A percentile compares a stretch with the other conserved stretches of the same genome.
phyloP scores from a whole-genome alignment of 2,113 vertebrate genomes.

The Podarcis muralis region DNA sequence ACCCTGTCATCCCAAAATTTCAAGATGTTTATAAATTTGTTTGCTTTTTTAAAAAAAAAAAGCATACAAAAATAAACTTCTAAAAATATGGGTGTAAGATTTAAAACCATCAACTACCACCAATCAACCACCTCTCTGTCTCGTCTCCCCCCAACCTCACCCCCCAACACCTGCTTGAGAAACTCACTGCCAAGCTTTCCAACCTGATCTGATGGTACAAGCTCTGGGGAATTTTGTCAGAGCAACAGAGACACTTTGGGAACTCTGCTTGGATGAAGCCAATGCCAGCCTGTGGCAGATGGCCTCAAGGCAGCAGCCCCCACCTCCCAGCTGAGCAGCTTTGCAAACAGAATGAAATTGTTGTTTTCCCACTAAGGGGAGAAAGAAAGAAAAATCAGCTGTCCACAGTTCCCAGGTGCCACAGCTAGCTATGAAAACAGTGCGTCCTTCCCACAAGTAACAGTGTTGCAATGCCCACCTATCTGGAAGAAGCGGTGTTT shows the following conservation, averaged over 20 bases:
- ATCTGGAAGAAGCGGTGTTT: neutral
- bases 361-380: neutral
- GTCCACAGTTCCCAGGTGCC: neutral
- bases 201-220: neutral
- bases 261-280: neutral
- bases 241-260: neutral
- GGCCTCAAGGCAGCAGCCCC: neutral
- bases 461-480: neutral
- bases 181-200: neutral
- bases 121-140: neutral
- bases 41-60: neutral
- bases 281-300: neutral
- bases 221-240: neutral
- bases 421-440: neutral
- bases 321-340: neutral
- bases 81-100: neutral
- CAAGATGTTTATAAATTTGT: neutral
- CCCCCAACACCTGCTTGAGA: neutral
- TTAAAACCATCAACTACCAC: neutral
- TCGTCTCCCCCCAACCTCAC: no score
- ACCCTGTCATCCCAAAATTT: neutral
- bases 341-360: neutral
- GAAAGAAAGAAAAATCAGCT: neutral
- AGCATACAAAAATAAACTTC: neutral
- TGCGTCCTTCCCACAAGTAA: neutral